Conservation (phyloP, 2,888 invertebrate genomes). For the Chironomus riparius region DNA sequence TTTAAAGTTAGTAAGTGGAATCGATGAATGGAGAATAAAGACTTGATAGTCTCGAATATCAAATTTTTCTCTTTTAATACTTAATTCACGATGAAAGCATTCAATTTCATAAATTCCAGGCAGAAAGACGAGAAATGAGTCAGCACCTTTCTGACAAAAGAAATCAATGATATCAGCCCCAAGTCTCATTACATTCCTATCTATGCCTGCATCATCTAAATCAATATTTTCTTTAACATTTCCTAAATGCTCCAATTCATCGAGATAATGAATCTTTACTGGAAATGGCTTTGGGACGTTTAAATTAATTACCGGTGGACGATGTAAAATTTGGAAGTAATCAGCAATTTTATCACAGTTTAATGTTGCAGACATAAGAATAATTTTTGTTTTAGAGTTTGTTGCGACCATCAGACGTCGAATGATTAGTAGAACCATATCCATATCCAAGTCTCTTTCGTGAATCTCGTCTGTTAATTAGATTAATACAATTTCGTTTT, state of each 20-base stretch:
- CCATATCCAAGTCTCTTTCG: slow-evolving; percentile 86
- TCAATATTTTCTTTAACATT: background rate
- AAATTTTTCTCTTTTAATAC: background rate
- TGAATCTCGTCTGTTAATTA: slow-evolving; percentile 65
- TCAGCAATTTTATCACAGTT: slow-evolving; percentile 48
- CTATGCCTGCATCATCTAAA: slow-evolving; percentile 49
- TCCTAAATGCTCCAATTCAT: slow-evolving; percentile 34
- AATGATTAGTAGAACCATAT: slow-evolving; percentile 64
- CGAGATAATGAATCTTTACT: slow-evolving; percentile 56
- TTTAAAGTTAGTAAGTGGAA: slow-evolving; percentile 62
- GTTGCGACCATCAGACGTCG: slow-evolving; percentile 61
- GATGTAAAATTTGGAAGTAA: slow-evolving; percentile 30
- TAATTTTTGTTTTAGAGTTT: slow-evolving; percentile 56
- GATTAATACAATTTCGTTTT: too few relatives aligned
- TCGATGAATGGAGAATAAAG: slow-evolving; percentile 56
- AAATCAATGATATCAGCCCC: slow-evolving; percentile 51
- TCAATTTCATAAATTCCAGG: slow-evolving; percentile 84
- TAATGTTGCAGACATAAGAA: slow-evolving; percentile 93
- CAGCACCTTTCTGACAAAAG: slow-evolving; percentile 35
- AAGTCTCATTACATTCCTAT: slow-evolving; percentile 50
- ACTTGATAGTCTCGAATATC: background rate
- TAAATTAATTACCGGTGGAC: slow-evolving; percentile 52
- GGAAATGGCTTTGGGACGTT: slow-evolving; percentile 46
- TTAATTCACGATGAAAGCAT: slow-evolving; percentile 39
- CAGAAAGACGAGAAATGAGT: slow-evolving; percentile 75